Evolutionary conservation across 2,113 vertebrate genomes (phyloP).

Genomic region (Progne subis): DNA sequence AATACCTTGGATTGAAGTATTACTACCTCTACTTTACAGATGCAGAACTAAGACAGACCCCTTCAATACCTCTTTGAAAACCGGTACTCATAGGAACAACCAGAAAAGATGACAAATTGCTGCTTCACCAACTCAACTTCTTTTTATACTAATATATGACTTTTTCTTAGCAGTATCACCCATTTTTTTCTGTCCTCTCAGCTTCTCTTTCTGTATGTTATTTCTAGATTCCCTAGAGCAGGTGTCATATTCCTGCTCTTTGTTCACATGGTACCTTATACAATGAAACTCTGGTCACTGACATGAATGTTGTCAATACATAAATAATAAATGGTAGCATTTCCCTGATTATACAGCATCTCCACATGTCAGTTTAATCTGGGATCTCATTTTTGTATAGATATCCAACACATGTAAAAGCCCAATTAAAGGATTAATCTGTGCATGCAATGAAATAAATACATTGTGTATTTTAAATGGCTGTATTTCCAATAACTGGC

Average conservation of each 20-base stretch:
- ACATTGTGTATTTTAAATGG: not conserved
- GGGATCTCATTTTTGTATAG: not conserved
- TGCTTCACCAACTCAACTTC: not conserved
- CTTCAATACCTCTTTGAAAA: not conserved
- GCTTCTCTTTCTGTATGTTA: not conserved
- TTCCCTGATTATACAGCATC: not conserved
- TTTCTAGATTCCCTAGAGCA: not conserved
- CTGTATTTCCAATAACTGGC: not conserved
- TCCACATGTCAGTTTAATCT: not conserved
- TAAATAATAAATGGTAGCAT: not conserved
- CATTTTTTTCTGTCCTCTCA: not conserved
- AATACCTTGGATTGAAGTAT: not conserved
- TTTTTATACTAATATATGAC: not conserved
- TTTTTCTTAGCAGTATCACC: not conserved
- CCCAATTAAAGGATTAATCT: not conserved
- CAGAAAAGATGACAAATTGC: not conserved
- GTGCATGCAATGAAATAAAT: not conserved
- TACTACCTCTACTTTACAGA: not conserved
- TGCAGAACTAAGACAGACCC: not conserved
- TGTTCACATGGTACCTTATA: not conserved
- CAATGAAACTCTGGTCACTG: not conserved
- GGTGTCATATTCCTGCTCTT: not conserved
- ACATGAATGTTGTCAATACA: not conserved
- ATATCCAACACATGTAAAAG: not conserved
- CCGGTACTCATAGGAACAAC: not conserved